Evolutionary conservation across 2,888 invertebrate genomes (phyloP).

Genomic region (Osmoderma eremita): DNA sequence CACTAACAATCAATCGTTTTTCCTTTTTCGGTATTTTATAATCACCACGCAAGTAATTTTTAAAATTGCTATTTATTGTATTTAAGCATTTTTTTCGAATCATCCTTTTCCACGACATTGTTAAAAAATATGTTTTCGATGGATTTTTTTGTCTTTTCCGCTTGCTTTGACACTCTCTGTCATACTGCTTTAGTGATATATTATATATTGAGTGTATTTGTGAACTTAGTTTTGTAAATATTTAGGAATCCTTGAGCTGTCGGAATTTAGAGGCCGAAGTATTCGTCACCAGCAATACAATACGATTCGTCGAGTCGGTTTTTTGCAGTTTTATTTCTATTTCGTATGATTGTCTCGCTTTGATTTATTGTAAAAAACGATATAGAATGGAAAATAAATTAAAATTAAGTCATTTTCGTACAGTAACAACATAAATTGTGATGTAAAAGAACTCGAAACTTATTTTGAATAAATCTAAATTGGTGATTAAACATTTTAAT

Average conservation of each 20-base stretch:
- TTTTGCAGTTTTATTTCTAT: slow-evolving; percentile 31
- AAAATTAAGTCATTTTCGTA: neutral
- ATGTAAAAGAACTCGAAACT: no score
- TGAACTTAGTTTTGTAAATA: slow-evolving; percentile 31
- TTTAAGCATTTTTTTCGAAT: slow-evolving; percentile 51
- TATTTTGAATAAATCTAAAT: no score
- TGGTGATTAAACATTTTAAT: no score
- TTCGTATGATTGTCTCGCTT: slow-evolving; percentile 36
- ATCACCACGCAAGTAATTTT: slow-evolving; percentile 54
- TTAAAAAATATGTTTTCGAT: slow-evolving; percentile 52
- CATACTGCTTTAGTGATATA: slow-evolving; percentile 35
- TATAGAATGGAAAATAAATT: neutral
- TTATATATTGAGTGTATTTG: slow-evolving; percentile 11
- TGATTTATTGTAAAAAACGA: neutral
- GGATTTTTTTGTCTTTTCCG: slow-evolving; percentile 20
- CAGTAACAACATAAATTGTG: no score
- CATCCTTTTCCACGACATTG: slow-evolving; percentile 53
- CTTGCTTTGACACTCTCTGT: slow-evolving; percentile 43
- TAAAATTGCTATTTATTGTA: slow-evolving; percentile 48
- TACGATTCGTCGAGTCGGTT: slow-evolving; percentile 48
- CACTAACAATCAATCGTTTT: slow-evolving; percentile 59
- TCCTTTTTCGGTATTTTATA: slow-evolving; percentile 39
- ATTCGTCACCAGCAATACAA: slow-evolving; percentile 58
- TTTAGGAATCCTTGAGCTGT: slow-evolving; percentile 29
- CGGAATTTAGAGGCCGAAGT: slow-evolving; percentile 28